Base-by-base conservation (phyloP, 2,113 vertebrate genomes). In the Heterocephalus glaber region DNA sequence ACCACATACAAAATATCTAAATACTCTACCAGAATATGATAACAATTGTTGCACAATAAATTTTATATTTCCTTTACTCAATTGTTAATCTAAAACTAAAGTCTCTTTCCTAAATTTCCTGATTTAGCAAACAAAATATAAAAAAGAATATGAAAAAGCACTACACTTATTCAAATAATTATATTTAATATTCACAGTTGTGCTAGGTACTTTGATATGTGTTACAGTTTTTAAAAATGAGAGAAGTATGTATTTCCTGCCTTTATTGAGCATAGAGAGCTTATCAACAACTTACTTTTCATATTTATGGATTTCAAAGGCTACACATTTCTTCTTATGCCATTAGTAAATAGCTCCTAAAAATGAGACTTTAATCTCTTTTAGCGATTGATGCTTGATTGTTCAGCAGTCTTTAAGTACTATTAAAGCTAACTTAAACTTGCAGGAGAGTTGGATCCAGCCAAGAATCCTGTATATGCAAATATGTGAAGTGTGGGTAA, bases 11-110 rank as follows among this genome's bases (percentile, higher is more conserved):
- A 93, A 95, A 93, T 58, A 30, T 19, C 72, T 14, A 89, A 61
- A 58, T 80, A 72, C 1, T 89, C 54, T 79, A 56, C 47, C 9
- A 72, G 41, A 93, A 92, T 47, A 7, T 82, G 10, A 2, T 7
- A 90, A 3, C 6, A 76, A 66, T 0, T 35, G 0, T 79, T 85
- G 88, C 52, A 13, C 20, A 96, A 65, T 52, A 77, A 92, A 76
- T 33, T 86, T 54, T 76, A 58, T 58, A 61, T 11, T 86, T 96
- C n/a, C 3, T 76, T 85, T 81, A 83, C 5, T 84, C 91, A 96
- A 24, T 9, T 17, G 9, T 92, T 7, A 85, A 77, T 90, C 3
- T 56, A 17, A 70, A 95, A 72, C 1, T 49, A 54, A 63, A 93
- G 3, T 76, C 74, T 85, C 17, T 11, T 52, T 74, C 5, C 33